phyloP scores from a whole-genome alignment of 2,888 invertebrate species.

The Lasioglossum pauxillum region DNA sequence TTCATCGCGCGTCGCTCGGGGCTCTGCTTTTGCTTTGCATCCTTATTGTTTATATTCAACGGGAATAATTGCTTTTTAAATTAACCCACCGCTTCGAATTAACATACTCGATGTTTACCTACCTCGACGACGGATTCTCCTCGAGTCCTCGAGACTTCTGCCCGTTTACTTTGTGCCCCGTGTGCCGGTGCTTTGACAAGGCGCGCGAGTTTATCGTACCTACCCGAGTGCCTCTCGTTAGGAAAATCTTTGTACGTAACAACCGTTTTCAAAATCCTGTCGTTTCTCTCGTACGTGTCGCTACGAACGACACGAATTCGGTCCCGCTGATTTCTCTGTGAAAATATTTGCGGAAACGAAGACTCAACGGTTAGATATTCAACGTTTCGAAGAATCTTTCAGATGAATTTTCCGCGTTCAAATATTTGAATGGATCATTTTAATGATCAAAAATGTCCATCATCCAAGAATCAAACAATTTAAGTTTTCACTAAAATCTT shows the following conservation, averaged over 20 bases:
- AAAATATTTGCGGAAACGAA: background rate
- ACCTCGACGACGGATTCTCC: background rate
- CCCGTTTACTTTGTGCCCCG: slow-evolving; percentile 17
- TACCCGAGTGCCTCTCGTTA: background rate
- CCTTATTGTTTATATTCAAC: slow-evolving; percentile 73
- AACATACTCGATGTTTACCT: slow-evolving; percentile 67
- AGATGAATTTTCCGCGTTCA: background rate
- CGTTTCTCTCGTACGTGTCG: background rate
- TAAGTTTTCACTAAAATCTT: no score
- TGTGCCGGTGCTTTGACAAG: background rate
- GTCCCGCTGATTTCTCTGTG: background rate
- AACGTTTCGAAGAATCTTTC: background rate
- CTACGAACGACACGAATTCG: background rate
- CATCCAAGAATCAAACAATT: no score
- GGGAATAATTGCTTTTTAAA: slow-evolving; percentile 77
- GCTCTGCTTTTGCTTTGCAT: slow-evolving; percentile 34
- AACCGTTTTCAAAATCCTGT: background rate
- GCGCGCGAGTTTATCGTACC: background rate
- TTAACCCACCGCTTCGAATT: slow-evolving; percentile 70
- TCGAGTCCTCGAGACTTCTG: background rate
- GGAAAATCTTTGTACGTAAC: slow-evolving; percentile 4
- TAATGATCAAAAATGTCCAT: no score
- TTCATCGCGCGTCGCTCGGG: slow-evolving; percentile 8
- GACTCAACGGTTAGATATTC: background rate
- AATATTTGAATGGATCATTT: no score